Conservation (phyloP, 1,140 invertebrate genomes). For the Drosophila santomea region DNA sequence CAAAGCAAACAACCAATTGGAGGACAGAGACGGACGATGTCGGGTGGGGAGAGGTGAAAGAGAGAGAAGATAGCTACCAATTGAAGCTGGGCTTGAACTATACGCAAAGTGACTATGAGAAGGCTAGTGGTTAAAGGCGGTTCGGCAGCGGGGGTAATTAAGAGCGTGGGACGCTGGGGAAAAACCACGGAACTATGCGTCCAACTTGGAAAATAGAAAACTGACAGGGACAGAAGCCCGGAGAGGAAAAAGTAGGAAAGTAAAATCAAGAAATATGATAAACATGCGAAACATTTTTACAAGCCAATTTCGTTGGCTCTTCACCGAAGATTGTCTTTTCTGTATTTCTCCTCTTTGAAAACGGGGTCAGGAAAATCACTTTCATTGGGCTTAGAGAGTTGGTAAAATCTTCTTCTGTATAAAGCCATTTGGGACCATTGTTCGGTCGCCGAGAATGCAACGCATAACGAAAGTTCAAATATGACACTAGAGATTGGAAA, state of each 20-base stretch:
- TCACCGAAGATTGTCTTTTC: slow-evolving; percentile 22
- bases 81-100: slow-evolving; percentile 29
- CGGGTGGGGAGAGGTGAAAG: slow-evolving; percentile 3
- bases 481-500: slow-evolving; percentile 42
- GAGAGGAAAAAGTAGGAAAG: slow-evolving; percentile 15
- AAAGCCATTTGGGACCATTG: slow-evolving; percentile 33
- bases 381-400: slow-evolving; percentile 31
- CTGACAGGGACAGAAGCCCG: slow-evolving; percentile 24
- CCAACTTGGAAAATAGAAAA: slow-evolving; percentile 45
- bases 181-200: slow-evolving; percentile 50
- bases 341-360: slow-evolving; percentile 6
- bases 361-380: slow-evolving; percentile 55
- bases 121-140: slow-evolving; percentile 1
- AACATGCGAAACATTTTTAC: slow-evolving; percentile 59
- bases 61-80: slow-evolving; percentile 27
- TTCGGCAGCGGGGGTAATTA: slow-evolving; percentile 32
- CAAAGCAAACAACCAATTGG: slow-evolving; percentile 12
- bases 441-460: slow-evolving; percentile 32
- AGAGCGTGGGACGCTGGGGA: slow-evolving; percentile 47
- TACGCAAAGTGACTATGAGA: slow-evolving; percentile 26
- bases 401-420: slow-evolving; percentile 44
- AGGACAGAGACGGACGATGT: neutral
- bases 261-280: slow-evolving; percentile 64
- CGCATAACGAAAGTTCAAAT: slow-evolving; percentile 41
- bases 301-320: slow-evolving; percentile 39